Conservation (phyloP, 2,797 vertebrate genomes). For the Ciconia nigra region DNA sequence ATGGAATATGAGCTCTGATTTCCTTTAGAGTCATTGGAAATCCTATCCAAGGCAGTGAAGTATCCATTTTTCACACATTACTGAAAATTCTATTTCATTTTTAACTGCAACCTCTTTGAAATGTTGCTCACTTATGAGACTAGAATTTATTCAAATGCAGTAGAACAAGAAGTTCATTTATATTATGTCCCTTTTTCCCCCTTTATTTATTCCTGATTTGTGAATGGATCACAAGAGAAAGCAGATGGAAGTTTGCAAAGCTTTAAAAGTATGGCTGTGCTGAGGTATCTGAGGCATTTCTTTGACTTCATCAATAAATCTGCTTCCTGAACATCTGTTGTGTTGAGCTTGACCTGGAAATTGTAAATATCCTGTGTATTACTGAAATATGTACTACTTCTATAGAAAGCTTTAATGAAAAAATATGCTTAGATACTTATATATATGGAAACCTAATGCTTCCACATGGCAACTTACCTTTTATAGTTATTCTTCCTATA, state of each 20-base stretch:
- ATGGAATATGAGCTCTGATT: not conserved
- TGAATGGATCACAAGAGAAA: constrained; percentile 1
- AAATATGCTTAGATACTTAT: not conserved
- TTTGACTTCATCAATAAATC: constrained; percentile 51
- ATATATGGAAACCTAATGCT: not conserved
- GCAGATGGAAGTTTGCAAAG: constrained; percentile 22
- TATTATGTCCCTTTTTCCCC: not conserved
- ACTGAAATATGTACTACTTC: constrained; percentile 47
- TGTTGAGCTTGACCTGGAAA: constrained; percentile 57
- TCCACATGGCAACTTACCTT: not conserved
- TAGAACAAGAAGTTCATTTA: not conserved
- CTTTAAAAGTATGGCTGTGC: not conserved
- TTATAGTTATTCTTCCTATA: not conserved
- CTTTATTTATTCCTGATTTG: not conserved
- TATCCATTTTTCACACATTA: not conserved
- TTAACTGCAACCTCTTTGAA: not conserved
- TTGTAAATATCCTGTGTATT: constrained; percentile 66
- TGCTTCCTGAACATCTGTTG: constrained; percentile 62
- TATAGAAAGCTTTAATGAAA: constrained; percentile 13
- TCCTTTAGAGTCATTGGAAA: not conserved
- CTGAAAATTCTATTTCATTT: not conserved
- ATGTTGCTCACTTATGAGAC: not conserved
- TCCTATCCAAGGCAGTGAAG: not conserved
- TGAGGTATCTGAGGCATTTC: constrained; percentile 41
- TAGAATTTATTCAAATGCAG: not conserved